Base-by-base conservation (phyloP, 2,113 vertebrate species). In the Corvus hawaiiensis region DNA sequence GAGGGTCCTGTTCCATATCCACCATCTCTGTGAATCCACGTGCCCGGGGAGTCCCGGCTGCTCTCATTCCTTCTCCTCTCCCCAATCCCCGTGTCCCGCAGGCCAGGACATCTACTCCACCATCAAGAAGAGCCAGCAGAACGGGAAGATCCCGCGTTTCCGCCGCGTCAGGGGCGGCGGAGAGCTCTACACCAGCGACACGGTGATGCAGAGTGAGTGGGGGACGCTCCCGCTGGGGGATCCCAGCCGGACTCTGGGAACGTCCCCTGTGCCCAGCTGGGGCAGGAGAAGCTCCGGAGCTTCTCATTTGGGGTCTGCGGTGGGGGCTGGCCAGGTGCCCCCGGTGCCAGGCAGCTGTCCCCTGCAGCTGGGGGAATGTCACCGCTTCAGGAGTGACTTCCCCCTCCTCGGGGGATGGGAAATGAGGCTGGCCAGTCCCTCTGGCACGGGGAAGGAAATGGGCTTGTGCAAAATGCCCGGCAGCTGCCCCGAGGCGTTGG, bases 61-160 rank as follows among this genome's bases (percentile, higher is more conserved):
- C 51, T 58, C 30, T 19, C 44, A 20, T 20, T 46, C 20, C 4
- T 10, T 35, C 59, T 52, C 59, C 48, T 55, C 30, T 51, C 18
- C 16, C 28, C 33, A 35, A 20, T 15, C 55, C 19, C 67, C 16
- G 37, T 59, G 46, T 14, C 22, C 80, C 16, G 0, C 90, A 98
- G 98, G 96, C 55, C 88, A 96, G 0, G 93, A 97, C 58, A 98
- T 98, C n/a, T 98, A 98, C 78, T 98, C 98, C 39, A 98, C 98
- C 39, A 97, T 98, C 94, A 97, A 94, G 96, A 98, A 98, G 92
- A 97, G 98, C 67, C 97, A 97, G 52, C 97, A 97, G 89, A 98
- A 98, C 0, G 98, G 98, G 54, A 97, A 97, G 84, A 97, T 98
- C 43, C 98, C 97, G 9, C 96, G 98, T 0, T 98, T 98, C 75